Base-by-base conservation (phyloP, 2,113 vertebrate genomes). In the Prietella phreatophila region DNA sequence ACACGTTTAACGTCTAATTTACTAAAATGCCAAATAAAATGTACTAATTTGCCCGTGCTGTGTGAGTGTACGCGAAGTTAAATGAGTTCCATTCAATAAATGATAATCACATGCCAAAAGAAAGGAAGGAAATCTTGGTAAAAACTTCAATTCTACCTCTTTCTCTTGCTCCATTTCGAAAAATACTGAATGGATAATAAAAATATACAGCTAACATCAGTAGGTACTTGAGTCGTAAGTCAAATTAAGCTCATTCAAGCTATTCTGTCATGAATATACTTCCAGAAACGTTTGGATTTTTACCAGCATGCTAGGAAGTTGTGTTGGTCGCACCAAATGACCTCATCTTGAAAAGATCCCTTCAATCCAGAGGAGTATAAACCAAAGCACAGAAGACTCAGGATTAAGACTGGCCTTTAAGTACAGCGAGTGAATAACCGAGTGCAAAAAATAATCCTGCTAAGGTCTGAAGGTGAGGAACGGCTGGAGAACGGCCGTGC, bases 401-500 rank as follows among this genome's bases (percentile, higher is more conserved):
- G 42, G 42, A 50, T 50, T 78, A 50, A 50, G 42, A 78, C 7
- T 20, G 50, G 78, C 75, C 50, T 80, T 80, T 80, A 80, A 80
- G 56, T 55, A 80, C 50, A 80, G 78, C 25, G 2, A 50, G 47
- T 17, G 42, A 78, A 78, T 78, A n/a, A 53, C 42, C 50, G 7
- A 80, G 78, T 80, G 50, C 27, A 80, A 55, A 80, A 80, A 30
- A 55, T 53, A 53, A n/a, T n/a, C 47, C 47, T 8, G 5, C 42
- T n/a, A 14, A 78, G 75, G 75, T 78, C 47, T 50, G 75, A n/a
- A 78, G 75, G 75, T 78, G 75, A 78, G 39, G 11, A 20, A 36
- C 19, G 9, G 71, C 71, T 22, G 71, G 36, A 73, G 36, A 73
- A 73, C 0, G 8, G 36, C 71, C 22, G 71, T 50, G 42, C 25